Base-by-base conservation (phyloP, 2,113 vertebrate genomes). In the Macrotus californicus region DNA sequence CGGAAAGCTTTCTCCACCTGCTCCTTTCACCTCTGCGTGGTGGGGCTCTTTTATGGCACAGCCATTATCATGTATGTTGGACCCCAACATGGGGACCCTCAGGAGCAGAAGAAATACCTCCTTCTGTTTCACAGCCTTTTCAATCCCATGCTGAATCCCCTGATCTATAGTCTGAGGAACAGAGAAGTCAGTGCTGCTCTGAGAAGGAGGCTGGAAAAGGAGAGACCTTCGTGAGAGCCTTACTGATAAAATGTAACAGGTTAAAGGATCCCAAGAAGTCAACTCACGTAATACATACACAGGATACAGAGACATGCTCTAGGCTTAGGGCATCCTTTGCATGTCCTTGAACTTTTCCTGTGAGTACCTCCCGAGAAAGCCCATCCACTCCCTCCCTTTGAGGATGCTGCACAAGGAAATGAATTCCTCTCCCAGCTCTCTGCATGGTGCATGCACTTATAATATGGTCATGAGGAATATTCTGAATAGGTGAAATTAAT, bases 1-100 rank as follows among this genome's bases (percentile, higher is more conserved):
- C 79, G 91, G 76, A 98, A 97, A 67, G 95, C 96, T 66, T 98
- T 98, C 75, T 98, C 98, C 16, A 98, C 97, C 16, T 98, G 97
- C 22, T 91, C 94, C 6, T 97, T 97, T 34, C 97, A 98, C 50
- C 96, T 98, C 15, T 97, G 93, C 26, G 97, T 98, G 8, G 96
- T 98, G 16, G 96, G 96, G 6, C 92, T 98, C 21, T 97, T 98
- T n/a, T n/a, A n/a, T n/a, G n/a, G n/a, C n/a, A n/a, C n/a, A n/a
- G n/a, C n/a, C n/a, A n/a, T n/a, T n/a, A n/a, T n/a, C n/a, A n/a
- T n/a, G n/a, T n/a, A n/a, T n/a, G n/a, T n/a, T n/a, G n/a, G n/a
- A n/a, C n/a, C n/a, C n/a, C n/a, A n/a, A n/a, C n/a, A n/a, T n/a
- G n/a, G n/a, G n/a, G n/a, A n/a, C n/a, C n/a, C n/a, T n/a, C n/a